These are phyloP conservation scores for Babyrousa celebensis DNA, from an alignment of 2,797 vertebrate genomes.

Conservation along the genomic window DNA sequence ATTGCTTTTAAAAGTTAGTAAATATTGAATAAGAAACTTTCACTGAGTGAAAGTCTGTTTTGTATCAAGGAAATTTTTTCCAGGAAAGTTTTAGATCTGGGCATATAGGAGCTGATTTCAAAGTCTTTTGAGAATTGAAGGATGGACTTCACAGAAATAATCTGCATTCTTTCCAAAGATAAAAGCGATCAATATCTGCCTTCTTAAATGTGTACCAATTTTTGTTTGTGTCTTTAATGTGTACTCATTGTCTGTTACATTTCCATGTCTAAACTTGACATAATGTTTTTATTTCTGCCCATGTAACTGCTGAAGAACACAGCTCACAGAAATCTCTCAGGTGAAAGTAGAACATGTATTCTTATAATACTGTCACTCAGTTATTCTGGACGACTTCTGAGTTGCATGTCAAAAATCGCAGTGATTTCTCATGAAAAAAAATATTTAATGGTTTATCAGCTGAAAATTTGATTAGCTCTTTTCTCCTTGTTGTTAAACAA, in stretches of 20 bases:
- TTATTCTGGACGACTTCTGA: background rate
- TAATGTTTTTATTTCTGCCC: background rate
- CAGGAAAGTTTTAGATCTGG: background rate
- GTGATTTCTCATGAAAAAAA: background rate
- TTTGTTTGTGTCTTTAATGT: background rate
- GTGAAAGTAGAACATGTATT: background rate
- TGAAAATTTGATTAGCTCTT: background rate
- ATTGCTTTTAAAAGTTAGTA: constrained; percentile 11
- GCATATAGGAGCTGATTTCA: background rate
- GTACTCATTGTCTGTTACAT: background rate
- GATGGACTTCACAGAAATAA: background rate
- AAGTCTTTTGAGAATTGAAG: background rate
- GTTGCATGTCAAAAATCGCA: background rate
- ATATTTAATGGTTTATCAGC: background rate
- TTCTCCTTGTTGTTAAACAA: background rate
- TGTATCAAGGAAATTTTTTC: background rate
- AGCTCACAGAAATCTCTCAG: background rate
- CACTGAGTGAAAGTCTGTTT: constrained; percentile 16
- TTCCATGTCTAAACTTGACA: background rate
- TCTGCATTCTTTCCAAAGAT: background rate
- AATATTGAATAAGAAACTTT: background rate
- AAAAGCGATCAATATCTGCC: background rate
- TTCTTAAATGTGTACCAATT: background rate
- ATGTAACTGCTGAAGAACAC: background rate
- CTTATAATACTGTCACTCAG: background rate